These are phyloP conservation scores for Nothobranchius furzeri DNA, from an alignment of 2,113 vertebrate genomes.

Conservation along the genomic window DNA sequence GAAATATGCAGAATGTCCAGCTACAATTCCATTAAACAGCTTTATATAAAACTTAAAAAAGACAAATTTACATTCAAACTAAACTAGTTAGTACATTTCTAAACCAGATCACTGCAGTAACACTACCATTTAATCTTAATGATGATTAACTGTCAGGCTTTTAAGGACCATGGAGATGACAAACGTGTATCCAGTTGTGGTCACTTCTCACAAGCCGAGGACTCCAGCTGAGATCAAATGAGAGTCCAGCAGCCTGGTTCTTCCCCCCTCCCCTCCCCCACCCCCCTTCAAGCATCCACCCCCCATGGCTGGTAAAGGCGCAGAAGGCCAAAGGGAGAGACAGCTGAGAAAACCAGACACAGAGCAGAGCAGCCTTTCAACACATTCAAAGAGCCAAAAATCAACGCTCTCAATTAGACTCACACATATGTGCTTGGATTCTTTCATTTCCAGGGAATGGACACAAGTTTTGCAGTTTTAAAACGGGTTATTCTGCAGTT, in stretches of 20 bases:
- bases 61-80: not conserved
- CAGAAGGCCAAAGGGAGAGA: slow-evolving; percentile 48
- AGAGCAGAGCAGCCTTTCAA: slow-evolving; percentile 61
- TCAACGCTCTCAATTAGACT: too few species aligned
- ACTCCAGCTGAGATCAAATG: slow-evolving; percentile 72
- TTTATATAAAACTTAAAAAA: too few species aligned
- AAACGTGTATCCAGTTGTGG: slow-evolving; percentile 72
- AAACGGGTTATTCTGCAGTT: too few species aligned
- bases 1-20: too few species aligned
- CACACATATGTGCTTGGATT: slow-evolving; percentile 32
- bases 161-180: slow-evolving; percentile 19
- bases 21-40: too few species aligned
- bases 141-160: slow-evolving; percentile 1
- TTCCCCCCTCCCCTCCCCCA: slow-evolving; percentile 23
- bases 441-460: not conserved
- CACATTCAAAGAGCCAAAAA: not conserved
- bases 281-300: slow-evolving; percentile 27
- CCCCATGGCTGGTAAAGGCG: slow-evolving; percentile 64
- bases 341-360: slow-evolving; percentile 80
- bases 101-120: too few species aligned
- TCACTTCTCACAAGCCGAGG: slow-evolving; percentile 77
- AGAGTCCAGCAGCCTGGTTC: slow-evolving; percentile 48
- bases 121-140: not conserved
- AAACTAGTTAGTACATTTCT: not conserved
- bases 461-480: too few species aligned